Base-by-base conservation (phyloP, 1,140 invertebrate genomes). In the Agrilus planipennis region DNA sequence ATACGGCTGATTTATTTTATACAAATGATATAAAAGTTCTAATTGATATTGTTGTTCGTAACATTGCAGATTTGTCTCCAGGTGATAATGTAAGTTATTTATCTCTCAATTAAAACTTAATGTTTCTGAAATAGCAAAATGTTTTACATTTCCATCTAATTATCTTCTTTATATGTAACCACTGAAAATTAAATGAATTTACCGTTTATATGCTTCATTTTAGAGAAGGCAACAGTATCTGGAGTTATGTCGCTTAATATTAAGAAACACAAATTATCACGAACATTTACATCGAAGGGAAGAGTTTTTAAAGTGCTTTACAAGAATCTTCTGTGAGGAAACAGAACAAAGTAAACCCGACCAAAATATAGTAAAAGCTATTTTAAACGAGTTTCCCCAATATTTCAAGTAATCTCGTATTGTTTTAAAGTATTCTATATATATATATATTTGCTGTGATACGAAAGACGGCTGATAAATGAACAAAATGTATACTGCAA, bases 21-120 rank as follows among this genome's bases (percentile, higher is more conserved):
- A 90, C 88, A 0, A 95, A 93, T 58, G 89, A 95, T 60, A 79
- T 85, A 2, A 88, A 86, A 65, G 89, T 94, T 23, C 69, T 93
- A 18, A 81, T 94, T 49, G 90, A 94, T 57, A 92, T 95, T 54
- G 78, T 92, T 31, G 76, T 91, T 15, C 67, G 89, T 19, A 84
- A 91, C 58, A 67, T 95, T 4, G 80, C 84, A 5, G 89, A 95
- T 62, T 72, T 92, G 42, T 79, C 84, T 31, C 76, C 87, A n/a
- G 86, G 85, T 27, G 86, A 90, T 65, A 67, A 74, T 71, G 87
- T 90, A 72, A 65, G 58, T 54, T 32, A 38, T 42, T 34, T 28
- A 22, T 41, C 30, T 36, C n/a, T n/a, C 7, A 19, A 25, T 27
- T n/a, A 10, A 20, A 38, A 21, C 4, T 25, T 7, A 6, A 25